Conservation (phyloP, 1,140 invertebrate species). For the Polypedilum pembai region DNA sequence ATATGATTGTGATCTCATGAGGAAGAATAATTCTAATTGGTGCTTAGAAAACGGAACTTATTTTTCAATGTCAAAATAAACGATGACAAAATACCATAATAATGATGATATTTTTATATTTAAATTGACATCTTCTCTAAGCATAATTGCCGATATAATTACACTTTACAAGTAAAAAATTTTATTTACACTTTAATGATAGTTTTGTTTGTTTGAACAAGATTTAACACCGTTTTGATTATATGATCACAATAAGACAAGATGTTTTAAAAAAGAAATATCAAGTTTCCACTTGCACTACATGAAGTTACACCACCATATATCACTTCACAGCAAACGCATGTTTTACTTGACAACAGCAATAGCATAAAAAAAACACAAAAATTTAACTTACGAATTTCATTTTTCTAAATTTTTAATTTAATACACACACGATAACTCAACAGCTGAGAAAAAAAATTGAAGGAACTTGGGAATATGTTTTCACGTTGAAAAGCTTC, state of each 20-base stretch:
- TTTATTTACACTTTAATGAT: neutral
- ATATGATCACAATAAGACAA: neutral
- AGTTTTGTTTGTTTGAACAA: neutral
- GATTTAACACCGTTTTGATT: neutral
- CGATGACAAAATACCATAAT: no score
- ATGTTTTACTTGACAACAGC: neutral
- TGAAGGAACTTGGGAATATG: neutral
- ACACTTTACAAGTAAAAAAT: no score
- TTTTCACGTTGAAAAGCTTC: slow-evolving; percentile 16
- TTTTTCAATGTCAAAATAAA: no score
- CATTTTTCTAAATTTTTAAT: neutral
- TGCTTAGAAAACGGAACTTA: no score
- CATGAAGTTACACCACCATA: neutral
- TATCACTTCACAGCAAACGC: neutral
- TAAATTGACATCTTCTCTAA: no score
- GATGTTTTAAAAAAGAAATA: neutral
- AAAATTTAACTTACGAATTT: slow-evolving; percentile 27
- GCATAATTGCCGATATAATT: no score
- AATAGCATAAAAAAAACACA: neutral
- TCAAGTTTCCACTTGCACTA: neutral
- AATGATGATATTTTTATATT: no score
- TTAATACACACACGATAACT: neutral
- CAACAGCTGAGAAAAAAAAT: neutral
- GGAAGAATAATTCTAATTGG: no score
- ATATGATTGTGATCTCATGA: no score